Conservation (phyloP, 2,113 vertebrate species). For the Oryzias woworae region DNA sequence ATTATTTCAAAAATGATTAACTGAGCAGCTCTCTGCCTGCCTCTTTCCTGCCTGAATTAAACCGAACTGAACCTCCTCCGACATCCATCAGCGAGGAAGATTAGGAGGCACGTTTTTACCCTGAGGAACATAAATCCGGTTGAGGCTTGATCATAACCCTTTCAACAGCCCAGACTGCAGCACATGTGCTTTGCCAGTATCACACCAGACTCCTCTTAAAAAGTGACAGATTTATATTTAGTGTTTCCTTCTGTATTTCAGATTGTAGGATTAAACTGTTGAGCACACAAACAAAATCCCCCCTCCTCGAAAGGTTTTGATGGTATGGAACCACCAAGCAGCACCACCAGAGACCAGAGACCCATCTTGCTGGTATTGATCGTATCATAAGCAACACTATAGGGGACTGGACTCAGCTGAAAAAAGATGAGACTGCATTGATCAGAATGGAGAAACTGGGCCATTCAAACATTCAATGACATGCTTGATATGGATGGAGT, state of each 20-base stretch:
- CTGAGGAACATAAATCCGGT: constrained; percentile 38
- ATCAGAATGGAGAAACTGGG: constrained; percentile 35
- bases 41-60: constrained; percentile 6
- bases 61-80: constrained; percentile 29
- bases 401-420: constrained; percentile 35
- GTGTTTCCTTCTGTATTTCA: constrained; percentile 31
- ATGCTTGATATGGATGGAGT: neutral
- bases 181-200: constrained; percentile 18
- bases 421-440: constrained; percentile 30
- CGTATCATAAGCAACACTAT: constrained; percentile 43
- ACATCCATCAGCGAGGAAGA: constrained; percentile 40
- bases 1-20: constrained; percentile 28
- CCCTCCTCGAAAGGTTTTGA: constrained; percentile 58
- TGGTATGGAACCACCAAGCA: constrained; percentile 42
- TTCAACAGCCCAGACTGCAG: constrained; percentile 20
- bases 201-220: constrained; percentile 12
- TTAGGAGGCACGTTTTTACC: constrained; percentile 22
- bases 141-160: constrained; percentile 35
- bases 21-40: constrained; percentile 2
- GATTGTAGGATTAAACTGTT: constrained; percentile 54
- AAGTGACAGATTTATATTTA: constrained; percentile 30
- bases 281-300: constrained; percentile 51
- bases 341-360: constrained; percentile 52
- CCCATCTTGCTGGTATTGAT: constrained; percentile 58
- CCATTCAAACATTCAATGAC: constrained; percentile 13